Evolutionary conservation across 2,113 vertebrate genomes (phyloP).

Genomic region (Empidonax traillii): DNA sequence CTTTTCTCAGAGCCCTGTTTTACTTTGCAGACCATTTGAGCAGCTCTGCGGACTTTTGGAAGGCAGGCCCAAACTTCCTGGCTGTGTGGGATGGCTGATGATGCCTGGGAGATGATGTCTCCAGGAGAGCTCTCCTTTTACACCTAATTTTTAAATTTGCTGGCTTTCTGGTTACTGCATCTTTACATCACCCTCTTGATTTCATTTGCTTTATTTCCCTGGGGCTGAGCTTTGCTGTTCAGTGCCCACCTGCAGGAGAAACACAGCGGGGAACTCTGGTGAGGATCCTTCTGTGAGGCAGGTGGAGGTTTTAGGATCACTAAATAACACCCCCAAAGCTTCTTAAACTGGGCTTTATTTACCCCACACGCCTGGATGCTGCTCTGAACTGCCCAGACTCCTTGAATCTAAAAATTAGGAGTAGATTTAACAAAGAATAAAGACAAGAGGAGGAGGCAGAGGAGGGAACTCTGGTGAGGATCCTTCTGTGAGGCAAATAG

Average conservation of each 20-base stretch:
- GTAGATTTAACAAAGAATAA: no score
- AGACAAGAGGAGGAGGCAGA: no score
- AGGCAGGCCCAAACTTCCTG: not conserved
- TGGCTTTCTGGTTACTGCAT: not conserved
- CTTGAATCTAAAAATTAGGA: no score
- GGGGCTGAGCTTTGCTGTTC: not conserved
- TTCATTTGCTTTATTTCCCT: slow-evolving; percentile 14
- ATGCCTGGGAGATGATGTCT: not conserved
- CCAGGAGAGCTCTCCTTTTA: not conserved
- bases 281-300: not conserved
- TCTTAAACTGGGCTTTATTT: not conserved
- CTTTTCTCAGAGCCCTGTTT: not conserved
- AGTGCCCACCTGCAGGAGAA: not conserved
- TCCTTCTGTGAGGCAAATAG: no score
- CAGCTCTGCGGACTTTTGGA: not conserved
- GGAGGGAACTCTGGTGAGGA: no score
- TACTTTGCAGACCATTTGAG: not conserved
- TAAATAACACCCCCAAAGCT: not conserved
- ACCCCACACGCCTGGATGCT: not conserved
- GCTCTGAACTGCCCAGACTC: no score
- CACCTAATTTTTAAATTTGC: not conserved
- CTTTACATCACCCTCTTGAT: not conserved
- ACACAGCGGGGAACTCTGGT: not conserved
- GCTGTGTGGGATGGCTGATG: not conserved
- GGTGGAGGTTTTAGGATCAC: not conserved